Conservation (phyloP, 2,113 vertebrate species). For the Haplotaxodon microlepis region DNA sequence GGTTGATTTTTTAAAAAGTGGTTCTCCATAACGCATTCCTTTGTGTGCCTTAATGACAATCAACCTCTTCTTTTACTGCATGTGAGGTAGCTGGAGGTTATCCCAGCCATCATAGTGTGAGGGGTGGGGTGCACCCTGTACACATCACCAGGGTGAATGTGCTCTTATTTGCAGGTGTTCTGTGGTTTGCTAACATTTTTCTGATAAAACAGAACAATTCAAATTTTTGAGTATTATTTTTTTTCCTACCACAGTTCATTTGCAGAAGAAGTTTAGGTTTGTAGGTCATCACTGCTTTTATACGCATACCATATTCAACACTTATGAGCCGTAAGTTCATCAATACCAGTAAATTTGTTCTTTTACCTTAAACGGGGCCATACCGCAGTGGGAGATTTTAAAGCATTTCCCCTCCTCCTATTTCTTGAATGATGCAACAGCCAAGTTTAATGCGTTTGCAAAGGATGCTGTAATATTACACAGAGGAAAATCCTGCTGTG, state of each 20-base stretch:
- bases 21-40: fast-evolving
- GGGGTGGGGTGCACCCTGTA: background rate
- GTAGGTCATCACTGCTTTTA: background rate
- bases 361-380: slow-evolving; percentile 43
- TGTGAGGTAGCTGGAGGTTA: background rate
- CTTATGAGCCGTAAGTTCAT: background rate
- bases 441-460: slow-evolving; percentile 42
- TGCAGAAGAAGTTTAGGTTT: background rate
- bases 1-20: background rate
- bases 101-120: background rate
- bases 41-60: background rate
- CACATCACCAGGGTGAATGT: background rate
- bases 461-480: slow-evolving; percentile 36
- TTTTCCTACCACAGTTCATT: background rate
- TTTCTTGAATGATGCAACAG: slow-evolving; percentile 57
- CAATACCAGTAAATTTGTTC: slow-evolving; percentile 1
- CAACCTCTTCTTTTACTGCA: background rate
- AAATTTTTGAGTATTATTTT: background rate
- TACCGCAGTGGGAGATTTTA: slow-evolving; percentile 50
- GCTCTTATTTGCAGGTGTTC: background rate
- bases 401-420: slow-evolving; percentile 31
- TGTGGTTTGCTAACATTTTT: fast-evolving
- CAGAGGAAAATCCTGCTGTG: slow-evolving; percentile 31
- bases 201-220: background rate
- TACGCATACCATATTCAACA: background rate